Conservation (phyloP, 2,113 vertebrate species). For the Girardinichthys multiradiatus region DNA sequence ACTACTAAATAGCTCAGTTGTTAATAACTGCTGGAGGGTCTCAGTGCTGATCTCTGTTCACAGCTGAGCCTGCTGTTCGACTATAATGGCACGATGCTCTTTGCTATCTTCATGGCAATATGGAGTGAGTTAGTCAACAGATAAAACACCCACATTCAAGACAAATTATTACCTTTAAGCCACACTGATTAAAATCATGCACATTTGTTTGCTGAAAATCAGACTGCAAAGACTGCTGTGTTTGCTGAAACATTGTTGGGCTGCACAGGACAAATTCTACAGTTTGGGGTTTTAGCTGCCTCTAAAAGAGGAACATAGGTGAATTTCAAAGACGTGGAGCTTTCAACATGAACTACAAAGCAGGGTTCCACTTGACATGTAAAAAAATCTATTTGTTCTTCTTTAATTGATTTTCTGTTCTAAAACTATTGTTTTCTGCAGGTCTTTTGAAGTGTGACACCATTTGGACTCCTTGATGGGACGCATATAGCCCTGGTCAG, state of each 20-base stretch:
- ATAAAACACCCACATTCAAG: not conserved
- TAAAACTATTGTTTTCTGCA: too few species aligned
- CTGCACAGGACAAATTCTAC: not conserved
- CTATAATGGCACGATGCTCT: slow-evolving; percentile 89
- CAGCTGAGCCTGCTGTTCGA: slow-evolving; percentile 93
- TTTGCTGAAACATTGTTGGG: not conserved
- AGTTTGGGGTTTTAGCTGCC: slow-evolving; percentile 18
- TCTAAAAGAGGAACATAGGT: not conserved
- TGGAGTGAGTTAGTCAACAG: slow-evolving; percentile 87
- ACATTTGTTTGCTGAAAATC: too few species aligned
- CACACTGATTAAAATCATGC: too few species aligned
- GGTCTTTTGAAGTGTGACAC: too few species aligned
- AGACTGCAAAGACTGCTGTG: not conserved
- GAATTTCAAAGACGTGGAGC: too few species aligned
- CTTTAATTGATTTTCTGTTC: too few species aligned
- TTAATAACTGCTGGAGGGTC: not conserved
- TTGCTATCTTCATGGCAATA: slow-evolving; percentile 93
- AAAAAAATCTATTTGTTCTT: too few species aligned
- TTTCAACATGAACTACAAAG: too few species aligned
- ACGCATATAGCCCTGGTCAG: too few species aligned
- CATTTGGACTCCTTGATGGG: too few species aligned
- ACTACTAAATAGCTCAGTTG: not conserved
- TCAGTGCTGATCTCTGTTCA: not conserved
- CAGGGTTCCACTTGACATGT: too few species aligned
- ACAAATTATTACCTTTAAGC: not conserved